Evolutionary conservation across 2,888 invertebrate genomes (phyloP), one percentile per base, ranked within the genome.

Genomic region (Tenthredo scrophulariae): DNA sequence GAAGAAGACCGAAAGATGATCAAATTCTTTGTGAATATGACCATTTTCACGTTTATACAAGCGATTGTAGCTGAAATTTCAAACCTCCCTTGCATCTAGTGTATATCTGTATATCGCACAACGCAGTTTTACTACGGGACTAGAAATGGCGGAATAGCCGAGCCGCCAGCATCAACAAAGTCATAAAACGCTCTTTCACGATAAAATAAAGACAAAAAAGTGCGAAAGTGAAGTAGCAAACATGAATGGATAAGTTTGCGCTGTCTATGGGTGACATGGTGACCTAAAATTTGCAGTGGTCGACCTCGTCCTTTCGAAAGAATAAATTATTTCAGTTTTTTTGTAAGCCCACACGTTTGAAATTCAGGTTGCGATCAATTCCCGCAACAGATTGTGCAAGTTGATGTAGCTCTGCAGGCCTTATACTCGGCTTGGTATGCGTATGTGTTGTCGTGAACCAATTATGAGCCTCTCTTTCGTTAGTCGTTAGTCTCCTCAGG

Each of bases 241-340:
- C 33, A 70, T n/a, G 33, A 18, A n/a, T 26, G 33, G 18, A 15
- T 15, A 37, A 18, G 15, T 33, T 70, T 33, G 70, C 33, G n/a
- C 70, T 29, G 0, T n/a, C 13, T 33, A 22, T 7, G 40, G 10
- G 40, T 74, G 46, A 22, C 74, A 74, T 43, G 74, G 43, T 74
- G 15, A 74, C 74, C 74, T 46, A 74, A 74, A 74, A 74, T 43
- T 74, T 22, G 43, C 26, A 43, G 74, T 46, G 74, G 74, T 40
- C 26, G 74, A 74, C 74, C 74, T 74, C 74, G 74, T 74, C 74
- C 74, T 74, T 74, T n/a, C 3, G 43, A 46, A 22, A 5, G 43
- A 40, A 43, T 74, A 74, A 74, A 74, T 74, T 74, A 43, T 43
- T 74, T 40, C 7, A 43, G 43, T 22, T 0, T 74, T 46, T 22